Evolutionary conservation across 2,113 vertebrate species (phyloP).

Genomic region (Eidolon helvum): DNA sequence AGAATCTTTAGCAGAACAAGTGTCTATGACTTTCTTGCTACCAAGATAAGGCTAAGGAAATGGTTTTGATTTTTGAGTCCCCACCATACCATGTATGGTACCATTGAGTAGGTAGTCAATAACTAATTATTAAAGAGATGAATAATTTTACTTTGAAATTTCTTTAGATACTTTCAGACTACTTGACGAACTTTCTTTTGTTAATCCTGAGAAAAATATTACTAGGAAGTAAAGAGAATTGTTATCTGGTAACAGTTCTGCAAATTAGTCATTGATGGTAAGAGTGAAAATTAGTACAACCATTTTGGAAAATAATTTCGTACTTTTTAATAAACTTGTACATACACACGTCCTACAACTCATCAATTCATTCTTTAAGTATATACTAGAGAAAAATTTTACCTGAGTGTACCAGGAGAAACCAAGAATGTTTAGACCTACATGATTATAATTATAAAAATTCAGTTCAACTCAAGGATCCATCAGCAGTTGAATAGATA

Average conservation of each 20-base stretch:
- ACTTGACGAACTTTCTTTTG: background rate
- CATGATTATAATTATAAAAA: background rate
- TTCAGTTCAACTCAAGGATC: background rate
- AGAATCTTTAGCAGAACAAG: background rate
- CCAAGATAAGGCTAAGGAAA: slow-evolving; percentile 28
- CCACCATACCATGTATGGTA: background rate
- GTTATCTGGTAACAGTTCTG: background rate
- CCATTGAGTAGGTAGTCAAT: background rate
- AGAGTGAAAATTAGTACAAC: background rate
- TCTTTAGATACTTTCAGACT: background rate
- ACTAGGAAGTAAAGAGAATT: background rate
- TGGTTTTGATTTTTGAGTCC: slow-evolving; percentile 44
- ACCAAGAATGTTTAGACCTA: background rate
- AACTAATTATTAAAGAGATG: background rate
- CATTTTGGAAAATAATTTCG: background rate
- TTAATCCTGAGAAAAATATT: background rate
- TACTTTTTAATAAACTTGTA: background rate
- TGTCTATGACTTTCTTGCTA: background rate
- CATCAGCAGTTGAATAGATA: background rate
- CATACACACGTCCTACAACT: background rate
- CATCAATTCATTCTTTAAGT: background rate
- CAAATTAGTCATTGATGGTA: background rate
- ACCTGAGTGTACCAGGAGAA: background rate
- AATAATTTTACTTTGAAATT: background rate
- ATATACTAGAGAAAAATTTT: background rate